Conservation (phyloP, 2,113 vertebrate species). For the Willisornis vidua region DNA sequence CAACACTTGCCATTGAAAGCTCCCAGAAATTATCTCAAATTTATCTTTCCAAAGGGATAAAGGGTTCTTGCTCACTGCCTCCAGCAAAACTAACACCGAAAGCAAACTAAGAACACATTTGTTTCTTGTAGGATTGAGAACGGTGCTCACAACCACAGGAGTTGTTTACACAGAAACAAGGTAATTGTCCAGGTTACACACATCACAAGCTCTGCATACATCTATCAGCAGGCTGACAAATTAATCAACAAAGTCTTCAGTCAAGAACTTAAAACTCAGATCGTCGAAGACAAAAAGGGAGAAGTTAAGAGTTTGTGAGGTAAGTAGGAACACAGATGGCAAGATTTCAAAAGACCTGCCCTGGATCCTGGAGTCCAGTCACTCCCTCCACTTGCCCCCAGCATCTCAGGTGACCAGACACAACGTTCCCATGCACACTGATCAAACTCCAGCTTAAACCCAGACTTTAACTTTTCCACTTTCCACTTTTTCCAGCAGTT, state of each 20-base stretch:
- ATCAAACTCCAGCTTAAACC: background rate
- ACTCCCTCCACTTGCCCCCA: background rate
- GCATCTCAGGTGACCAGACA: background rate
- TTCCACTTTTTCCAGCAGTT: background rate
- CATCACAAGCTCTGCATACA: background rate
- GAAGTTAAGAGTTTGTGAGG: background rate
- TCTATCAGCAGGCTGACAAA: background rate
- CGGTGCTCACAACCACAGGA: background rate
- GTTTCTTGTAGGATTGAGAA: background rate
- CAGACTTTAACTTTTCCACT: background rate
- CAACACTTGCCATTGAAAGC: background rate
- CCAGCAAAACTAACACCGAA: background rate
- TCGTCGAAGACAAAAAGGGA: background rate
- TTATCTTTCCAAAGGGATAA: background rate
- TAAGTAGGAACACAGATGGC: background rate
- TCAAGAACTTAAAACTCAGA: background rate
- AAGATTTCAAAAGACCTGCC: background rate
- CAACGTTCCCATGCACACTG: background rate
- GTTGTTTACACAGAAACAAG: background rate
- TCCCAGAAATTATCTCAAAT: background rate
- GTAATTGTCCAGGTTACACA: background rate
- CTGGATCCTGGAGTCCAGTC: accelerated
- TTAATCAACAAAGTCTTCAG: background rate
- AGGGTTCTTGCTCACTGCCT: background rate
- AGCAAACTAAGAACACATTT: background rate